Conservation (phyloP, 2,888 invertebrate genomes). For the Subacronicta megacephala region DNA sequence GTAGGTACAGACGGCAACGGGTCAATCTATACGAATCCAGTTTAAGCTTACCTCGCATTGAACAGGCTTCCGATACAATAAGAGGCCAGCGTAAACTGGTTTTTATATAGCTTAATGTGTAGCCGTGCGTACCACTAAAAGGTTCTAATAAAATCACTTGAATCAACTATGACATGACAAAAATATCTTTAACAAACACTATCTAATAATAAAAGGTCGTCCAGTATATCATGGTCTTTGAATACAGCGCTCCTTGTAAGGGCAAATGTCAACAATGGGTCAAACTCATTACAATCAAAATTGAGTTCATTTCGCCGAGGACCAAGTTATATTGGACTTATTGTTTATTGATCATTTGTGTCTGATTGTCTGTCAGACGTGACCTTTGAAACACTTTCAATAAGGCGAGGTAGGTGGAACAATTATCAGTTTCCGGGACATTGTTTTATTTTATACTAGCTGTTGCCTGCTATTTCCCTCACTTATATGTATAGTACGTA, state of each 20-base stretch:
- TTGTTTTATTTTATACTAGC: no score
- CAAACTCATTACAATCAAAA: background rate
- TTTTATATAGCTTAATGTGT: no score
- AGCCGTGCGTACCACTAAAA: background rate
- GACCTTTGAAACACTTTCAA: slow-evolving; percentile 16
- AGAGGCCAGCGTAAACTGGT: no score
- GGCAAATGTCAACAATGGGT: background rate
- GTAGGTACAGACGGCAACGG: no score
- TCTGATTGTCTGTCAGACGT: slow-evolving; percentile 19
- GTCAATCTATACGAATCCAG: no score
- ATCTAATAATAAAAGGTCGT: background rate
- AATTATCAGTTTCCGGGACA: background rate
- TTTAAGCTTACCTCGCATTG: no score
- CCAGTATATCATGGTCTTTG: background rate
- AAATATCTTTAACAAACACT: slow-evolving; percentile 20
- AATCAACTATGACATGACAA: slow-evolving; percentile 23
- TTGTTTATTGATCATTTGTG: slow-evolving; percentile 14
- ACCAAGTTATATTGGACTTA: background rate
- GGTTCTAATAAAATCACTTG: slow-evolving; percentile 27
- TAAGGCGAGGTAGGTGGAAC: background rate
- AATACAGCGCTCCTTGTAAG: background rate
- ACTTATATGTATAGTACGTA: no score
- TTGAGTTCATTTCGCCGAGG: background rate
- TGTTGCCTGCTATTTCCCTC: no score
- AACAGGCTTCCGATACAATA: no score